Base-by-base conservation (phyloP, 1,140 invertebrate species). In the Cotesia chilonis region DNA sequence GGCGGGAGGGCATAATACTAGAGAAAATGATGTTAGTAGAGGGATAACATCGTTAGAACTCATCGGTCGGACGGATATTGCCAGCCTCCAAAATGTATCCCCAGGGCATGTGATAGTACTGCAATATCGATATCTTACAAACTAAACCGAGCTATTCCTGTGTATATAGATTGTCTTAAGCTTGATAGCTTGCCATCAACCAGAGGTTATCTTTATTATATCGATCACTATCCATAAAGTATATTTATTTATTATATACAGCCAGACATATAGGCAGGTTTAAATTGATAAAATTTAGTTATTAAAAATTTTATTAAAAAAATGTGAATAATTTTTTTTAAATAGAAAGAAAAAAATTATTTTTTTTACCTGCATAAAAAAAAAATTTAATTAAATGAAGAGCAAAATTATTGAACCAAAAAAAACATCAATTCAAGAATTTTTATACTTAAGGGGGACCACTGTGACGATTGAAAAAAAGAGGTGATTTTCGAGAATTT, bases 101-200 rank as follows among this genome's bases (percentile, higher is more conserved):
- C 5, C 7, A n/a, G 68, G 63, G 20, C 28, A 20, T 36, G 38
- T 61, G 41, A 20, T 12, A 14, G 9, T 38, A 63, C 0, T 41
- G 35, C 37, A 54, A 65, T 71, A 71, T 66, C 70, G 70, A 71
- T 71, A 71, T 71, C 61, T 71, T 71, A 61, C 66, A 66, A 71
- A 66, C 63, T 65, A 65, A 66, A 66, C 37, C 52, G 70, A 57
- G 6, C 63, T 61, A 71, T 71, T 64, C 69, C 28, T 71, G 9
- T 41, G 9, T 41, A 41, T 41, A 41, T 41, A 41, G 38, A 71
- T 65, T 20, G 60, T 71, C 70, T 28, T n/a, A 12, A 47, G 38
- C 17, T 61, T 63, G 51, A 71, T 65, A 36, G 5, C 60, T n/a
- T 61, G 52, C 61, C 38, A 66, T 51, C 20, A 51, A 66, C n/a